Conservation (phyloP, 2,113 vertebrate genomes). For the Aegotheles bennettii region DNA sequence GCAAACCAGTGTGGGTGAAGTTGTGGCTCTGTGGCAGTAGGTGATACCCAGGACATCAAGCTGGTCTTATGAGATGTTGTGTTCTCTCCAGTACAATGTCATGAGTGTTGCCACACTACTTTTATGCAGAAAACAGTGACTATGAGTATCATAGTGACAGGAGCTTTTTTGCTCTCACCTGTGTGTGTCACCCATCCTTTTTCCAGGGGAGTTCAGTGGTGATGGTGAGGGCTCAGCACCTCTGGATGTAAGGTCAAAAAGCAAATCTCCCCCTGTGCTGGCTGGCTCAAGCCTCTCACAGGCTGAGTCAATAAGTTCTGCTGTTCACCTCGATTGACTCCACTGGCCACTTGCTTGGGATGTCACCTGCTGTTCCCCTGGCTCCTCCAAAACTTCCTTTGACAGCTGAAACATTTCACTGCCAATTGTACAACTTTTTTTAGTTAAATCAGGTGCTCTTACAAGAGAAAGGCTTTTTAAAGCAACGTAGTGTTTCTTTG, state of each 20-base stretch:
- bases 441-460: neutral
- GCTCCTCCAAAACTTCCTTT: neutral
- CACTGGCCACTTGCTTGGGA: neutral
- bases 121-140: neutral
- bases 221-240: neutral
- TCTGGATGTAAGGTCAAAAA: neutral
- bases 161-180: neutral
- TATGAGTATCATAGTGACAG: neutral
- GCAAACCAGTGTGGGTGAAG: fast-evolving
- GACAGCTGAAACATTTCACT: neutral
- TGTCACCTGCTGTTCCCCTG: neutral
- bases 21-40: neutral
- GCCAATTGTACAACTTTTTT: neutral
- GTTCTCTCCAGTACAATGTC: neutral
- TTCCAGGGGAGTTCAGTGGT: neutral
- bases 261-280: neutral
- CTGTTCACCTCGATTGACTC: neutral
- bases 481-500: neutral
- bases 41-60: neutral
- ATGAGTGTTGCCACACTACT: neutral
- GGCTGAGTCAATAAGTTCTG: neutral
- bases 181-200: neutral
- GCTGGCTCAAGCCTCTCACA: neutral
- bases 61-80: neutral
- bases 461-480: neutral